phyloP scores from a whole-genome alignment of 2,113 vertebrate species.

The Petrocephalus microphthalmus region DNA sequence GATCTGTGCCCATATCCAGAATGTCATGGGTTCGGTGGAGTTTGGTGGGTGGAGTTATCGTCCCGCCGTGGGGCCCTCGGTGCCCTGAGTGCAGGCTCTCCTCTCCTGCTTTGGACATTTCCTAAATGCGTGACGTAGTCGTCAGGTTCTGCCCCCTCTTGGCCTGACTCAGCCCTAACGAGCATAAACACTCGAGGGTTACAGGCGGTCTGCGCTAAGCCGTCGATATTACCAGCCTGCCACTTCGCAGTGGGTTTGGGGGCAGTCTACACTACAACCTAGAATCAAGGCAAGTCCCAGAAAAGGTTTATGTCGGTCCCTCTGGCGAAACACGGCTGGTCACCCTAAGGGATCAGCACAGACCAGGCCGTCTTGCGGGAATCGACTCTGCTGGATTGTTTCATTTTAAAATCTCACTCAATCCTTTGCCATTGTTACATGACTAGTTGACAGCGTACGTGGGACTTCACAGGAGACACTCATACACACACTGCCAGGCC shows the following conservation, averaged over 20 bases:
- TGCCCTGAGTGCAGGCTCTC: neutral
- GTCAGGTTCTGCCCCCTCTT: neutral
- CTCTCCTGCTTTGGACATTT: neutral
- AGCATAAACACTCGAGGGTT: neutral
- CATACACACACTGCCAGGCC: neutral
- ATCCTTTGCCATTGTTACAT: neutral
- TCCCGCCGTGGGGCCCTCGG: neutral
- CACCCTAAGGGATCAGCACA: neutral
- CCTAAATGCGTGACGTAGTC: neutral
- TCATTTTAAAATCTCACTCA: neutral
- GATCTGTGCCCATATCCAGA: neutral
- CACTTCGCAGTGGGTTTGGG: neutral
- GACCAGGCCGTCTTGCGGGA: neutral
- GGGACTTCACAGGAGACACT: neutral
- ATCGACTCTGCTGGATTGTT: neutral
- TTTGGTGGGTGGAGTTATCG: neutral
- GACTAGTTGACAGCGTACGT: neutral
- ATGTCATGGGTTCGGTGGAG: neutral
- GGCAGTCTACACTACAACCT: neutral
- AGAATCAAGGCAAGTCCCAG: neutral
- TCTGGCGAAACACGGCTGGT: neutral
- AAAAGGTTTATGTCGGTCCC: neutral
- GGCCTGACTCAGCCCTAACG: neutral
- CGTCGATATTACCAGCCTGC: neutral
- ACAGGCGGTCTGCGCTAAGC: neutral